Conservation (phyloP, 1,140 invertebrate genomes). For the Drosophila lowei region DNA sequence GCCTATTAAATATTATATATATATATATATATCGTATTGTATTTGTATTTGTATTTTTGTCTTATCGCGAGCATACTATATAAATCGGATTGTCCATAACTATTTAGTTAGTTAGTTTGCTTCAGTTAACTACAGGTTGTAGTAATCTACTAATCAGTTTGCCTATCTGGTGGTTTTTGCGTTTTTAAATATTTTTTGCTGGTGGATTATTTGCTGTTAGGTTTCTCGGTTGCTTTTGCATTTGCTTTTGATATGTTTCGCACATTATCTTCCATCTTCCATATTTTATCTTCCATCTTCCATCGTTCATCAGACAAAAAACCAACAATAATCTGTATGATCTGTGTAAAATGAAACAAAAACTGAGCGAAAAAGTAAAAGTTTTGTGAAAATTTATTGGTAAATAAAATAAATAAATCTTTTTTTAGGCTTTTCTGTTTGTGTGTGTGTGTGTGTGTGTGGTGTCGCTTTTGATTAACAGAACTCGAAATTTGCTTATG, state of each 20-base stretch:
- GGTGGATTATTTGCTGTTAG: conserved; percentile 56
- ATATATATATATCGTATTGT: conserved; percentile 25
- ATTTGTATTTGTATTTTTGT: conserved; percentile 2
- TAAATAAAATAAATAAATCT: conserved; percentile 75
- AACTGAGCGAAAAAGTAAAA: conserved; percentile 25
- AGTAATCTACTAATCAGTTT: conserved; percentile 44
- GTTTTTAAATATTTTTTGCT: conserved; percentile 40
- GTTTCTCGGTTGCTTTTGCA: conserved; percentile 20
- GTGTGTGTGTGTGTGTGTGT: conserved; percentile 16
- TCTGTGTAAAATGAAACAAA: not conserved
- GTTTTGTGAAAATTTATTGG: conserved; percentile 68
- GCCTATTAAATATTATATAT: conserved; percentile 43
- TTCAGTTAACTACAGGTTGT: conserved; percentile 66
- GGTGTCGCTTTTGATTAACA: conserved; percentile 59
- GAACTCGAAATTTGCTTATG: conserved; percentile 68
- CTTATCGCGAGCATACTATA: conserved; percentile 39
- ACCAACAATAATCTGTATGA: not conserved
- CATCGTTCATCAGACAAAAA: too few relatives aligned
- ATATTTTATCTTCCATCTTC: not conserved
- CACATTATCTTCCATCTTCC: conserved; percentile 24
- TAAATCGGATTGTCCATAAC: conserved; percentile 71
- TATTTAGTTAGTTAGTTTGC: conserved; percentile 37
- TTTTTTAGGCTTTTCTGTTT: conserved; percentile 13
- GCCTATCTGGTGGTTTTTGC: conserved; percentile 55
- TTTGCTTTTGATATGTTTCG: conserved; percentile 34